phyloP scores from a whole-genome alignment of 2,797 vertebrate species.

The Tiaroga cobitis region DNA sequence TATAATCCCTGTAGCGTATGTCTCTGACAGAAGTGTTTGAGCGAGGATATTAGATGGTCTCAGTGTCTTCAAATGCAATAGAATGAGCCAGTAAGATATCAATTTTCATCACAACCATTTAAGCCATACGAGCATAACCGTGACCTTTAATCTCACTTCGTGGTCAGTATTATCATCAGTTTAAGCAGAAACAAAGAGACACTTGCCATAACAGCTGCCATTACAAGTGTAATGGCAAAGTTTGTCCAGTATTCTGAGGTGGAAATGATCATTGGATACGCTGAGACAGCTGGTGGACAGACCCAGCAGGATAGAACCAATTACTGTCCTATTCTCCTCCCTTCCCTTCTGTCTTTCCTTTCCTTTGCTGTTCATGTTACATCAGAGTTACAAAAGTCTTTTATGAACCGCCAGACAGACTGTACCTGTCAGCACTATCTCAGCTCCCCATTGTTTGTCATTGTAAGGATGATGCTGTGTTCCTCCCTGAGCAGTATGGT shows the following conservation, averaged over 20 bases:
- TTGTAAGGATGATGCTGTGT: constrained; percentile 11
- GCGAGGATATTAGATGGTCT: constrained; percentile 5
- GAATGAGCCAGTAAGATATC: constrained; percentile 32
- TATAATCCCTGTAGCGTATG: background rate
- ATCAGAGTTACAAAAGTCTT: constrained; percentile 21
- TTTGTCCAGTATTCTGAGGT: constrained; percentile 30
- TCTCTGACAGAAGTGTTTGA: constrained; percentile 5
- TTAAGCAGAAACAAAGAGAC: constrained; percentile 12
- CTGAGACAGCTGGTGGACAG: constrained; percentile 21
- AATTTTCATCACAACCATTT: constrained; percentile 15
- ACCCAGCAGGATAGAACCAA: constrained; percentile 31
- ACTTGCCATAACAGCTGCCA: constrained; percentile 18
- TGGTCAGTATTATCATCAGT: constrained; percentile 23
- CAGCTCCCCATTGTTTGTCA: constrained; percentile 23
- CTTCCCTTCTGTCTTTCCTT: constrained; percentile 23
- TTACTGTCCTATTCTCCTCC: constrained; percentile 33
- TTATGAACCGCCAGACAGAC: constrained; percentile 29
- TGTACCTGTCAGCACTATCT: constrained; percentile 35
- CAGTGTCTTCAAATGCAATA: constrained; percentile 19
- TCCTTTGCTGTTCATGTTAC: constrained; percentile 21
- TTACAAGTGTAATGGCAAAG: constrained; percentile 27
- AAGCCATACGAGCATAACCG: constrained; percentile 11
- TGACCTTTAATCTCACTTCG: constrained; percentile 13
- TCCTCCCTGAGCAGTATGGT: constrained; percentile 14
- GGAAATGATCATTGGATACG: constrained; percentile 25